These are phyloP conservation scores for Ceratina calcarata DNA, from an alignment of 1,140 invertebrate species.

Conservation along the genomic window DNA sequence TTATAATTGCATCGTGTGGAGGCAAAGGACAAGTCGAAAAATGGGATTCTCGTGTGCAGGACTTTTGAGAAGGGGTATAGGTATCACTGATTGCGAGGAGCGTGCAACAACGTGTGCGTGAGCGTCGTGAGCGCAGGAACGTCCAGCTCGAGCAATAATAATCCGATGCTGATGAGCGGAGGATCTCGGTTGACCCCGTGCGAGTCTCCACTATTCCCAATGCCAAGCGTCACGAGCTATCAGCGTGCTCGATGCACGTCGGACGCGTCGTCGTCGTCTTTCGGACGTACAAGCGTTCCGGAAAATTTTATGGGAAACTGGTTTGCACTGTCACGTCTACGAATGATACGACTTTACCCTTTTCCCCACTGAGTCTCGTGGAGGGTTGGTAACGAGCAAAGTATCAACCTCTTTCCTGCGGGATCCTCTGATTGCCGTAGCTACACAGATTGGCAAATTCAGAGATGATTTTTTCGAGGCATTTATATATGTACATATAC, in stretches of 20 bases:
- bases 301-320: conserved; percentile 33
- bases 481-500: neutral
- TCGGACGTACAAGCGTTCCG: conserved; percentile 16
- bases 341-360: conserved; percentile 20
- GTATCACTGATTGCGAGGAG: too few relatives aligned
- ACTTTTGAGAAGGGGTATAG: too few relatives aligned
- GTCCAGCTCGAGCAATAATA: conserved; percentile 52
- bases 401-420: conserved; percentile 1
- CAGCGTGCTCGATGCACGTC: conserved; percentile 15
- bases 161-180: conserved; percentile 59
- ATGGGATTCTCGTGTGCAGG: too few relatives aligned
- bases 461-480: neutral
- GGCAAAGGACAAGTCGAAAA: too few relatives aligned
- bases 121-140: conserved; percentile 28
- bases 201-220: conserved; percentile 31
- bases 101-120: conserved; percentile 8
- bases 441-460: conserved; percentile 13
- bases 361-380: neutral
- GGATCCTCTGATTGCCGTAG: too few relatives aligned
- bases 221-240: conserved; percentile 26
- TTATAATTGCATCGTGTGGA: too few relatives aligned
- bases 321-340: conserved; percentile 24
- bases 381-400: conserved; percentile 16
- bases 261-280: conserved; percentile 6
- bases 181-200: conserved; percentile 42